A percentile compares a stretch with the other conserved stretches of the same genome.
Conservation (phyloP, 2,888 invertebrate species). For the Trachelus tabidus region DNA sequence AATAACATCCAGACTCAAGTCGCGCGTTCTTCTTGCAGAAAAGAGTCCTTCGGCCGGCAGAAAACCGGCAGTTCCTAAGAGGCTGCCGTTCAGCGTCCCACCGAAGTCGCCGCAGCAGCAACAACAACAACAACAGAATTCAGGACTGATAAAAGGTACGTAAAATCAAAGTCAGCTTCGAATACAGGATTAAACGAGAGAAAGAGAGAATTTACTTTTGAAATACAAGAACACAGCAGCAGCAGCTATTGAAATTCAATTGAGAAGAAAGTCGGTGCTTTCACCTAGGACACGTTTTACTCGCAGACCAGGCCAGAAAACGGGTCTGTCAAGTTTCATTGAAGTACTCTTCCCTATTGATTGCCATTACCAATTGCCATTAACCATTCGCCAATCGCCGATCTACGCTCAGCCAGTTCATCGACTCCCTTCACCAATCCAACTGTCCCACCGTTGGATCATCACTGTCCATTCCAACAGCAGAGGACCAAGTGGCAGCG, state of each 20-base stretch:
- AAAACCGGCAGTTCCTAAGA: conserved; percentile 48
- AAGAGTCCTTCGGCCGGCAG: conserved; percentile 55
- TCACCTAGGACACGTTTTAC: conserved; percentile 9
- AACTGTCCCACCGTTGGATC: not conserved
- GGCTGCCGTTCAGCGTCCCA: conserved; percentile 36
- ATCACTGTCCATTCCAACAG: not conserved
- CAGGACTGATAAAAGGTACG: conserved; percentile 41
- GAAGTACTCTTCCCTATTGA: not conserved
- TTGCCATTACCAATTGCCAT: not conserved
- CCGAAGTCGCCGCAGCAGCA: conserved; percentile 24
- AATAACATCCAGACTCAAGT: not conserved
- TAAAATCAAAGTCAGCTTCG: not conserved
- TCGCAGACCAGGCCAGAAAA: not conserved
- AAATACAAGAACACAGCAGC: not conserved
- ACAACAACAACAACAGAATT: conserved; percentile 29
- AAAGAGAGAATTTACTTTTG: not conserved
- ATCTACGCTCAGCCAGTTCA: not conserved
- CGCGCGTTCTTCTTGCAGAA: conserved; percentile 46
- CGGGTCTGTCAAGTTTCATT: not conserved
- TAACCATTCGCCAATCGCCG: not conserved
- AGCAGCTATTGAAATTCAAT: not conserved
- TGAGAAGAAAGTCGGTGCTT: conserved; percentile 14
- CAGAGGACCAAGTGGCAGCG: not conserved
- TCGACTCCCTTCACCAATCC: not conserved
- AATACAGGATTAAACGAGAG: not conserved